phyloP scores from a whole-genome alignment of 2,113 vertebrate species.

The Puma concolor region DNA sequence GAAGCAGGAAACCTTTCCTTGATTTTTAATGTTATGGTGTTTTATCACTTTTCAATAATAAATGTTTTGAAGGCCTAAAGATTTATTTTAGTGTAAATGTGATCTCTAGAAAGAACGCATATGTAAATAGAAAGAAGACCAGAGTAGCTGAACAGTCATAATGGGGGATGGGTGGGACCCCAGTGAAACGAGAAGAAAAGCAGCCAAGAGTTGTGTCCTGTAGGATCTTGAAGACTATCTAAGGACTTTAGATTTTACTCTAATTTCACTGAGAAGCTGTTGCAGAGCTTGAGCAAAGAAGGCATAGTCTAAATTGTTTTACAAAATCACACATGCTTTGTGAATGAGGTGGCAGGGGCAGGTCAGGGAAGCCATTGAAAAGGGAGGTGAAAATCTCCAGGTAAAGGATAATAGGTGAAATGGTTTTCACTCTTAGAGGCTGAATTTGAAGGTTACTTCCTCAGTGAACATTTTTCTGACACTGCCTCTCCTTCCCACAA shows the following conservation, averaged over 20 bases:
- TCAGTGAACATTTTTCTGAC: background rate
- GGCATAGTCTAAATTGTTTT: background rate
- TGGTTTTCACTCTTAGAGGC: background rate
- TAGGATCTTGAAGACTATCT: background rate
- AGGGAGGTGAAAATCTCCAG: background rate
- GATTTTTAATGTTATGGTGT: background rate
- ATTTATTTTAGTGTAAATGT: conserved; percentile 14
- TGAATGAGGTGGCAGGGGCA: background rate
- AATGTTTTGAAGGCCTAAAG: conserved; percentile 23
- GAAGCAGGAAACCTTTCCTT: background rate
- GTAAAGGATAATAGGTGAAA: background rate
- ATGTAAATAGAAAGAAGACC: background rate
- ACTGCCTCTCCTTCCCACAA: background rate
- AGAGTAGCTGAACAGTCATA: background rate
- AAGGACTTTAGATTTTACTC: background rate
- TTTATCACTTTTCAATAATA: background rate
- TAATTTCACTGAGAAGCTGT: background rate
- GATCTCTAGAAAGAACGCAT: background rate
- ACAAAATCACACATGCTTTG: background rate
- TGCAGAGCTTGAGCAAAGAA: background rate
- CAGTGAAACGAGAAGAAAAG: background rate
- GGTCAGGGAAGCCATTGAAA: background rate
- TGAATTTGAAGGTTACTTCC: background rate
- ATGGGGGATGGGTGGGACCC: background rate
- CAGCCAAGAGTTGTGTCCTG: background rate